phyloP scores from a whole-genome alignment of 2,888 invertebrate genomes.

The Volucella inflata region DNA sequence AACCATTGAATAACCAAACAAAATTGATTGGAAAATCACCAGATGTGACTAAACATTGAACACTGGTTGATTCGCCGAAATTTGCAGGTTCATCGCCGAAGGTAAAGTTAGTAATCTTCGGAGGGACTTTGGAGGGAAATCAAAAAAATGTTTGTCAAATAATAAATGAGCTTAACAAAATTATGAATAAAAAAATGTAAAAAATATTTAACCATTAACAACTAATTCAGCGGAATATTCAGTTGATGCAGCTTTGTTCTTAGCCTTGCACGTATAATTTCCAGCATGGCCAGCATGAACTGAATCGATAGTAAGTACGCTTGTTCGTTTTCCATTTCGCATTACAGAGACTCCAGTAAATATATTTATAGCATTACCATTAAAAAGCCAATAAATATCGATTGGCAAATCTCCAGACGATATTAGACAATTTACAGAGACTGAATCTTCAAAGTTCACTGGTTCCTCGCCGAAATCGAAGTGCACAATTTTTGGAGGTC shows the following conservation, averaged over 20 bases:
- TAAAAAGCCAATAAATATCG: constrained; percentile 87
- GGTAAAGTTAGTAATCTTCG: constrained; percentile 87
- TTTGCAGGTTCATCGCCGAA: constrained; percentile 87
- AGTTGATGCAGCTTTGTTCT: constrained; percentile 85
- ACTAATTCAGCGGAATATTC: constrained; percentile 83
- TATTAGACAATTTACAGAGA: constrained; percentile 89
- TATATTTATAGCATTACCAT: constrained; percentile 79
- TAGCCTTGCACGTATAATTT: constrained; percentile 87
- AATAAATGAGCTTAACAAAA: constrained; percentile 32
- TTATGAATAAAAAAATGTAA: constrained; percentile 79
- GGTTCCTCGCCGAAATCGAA: constrained; percentile 91
- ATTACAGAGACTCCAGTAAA: constrained; percentile 80
- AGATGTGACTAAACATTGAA: constrained; percentile 85
- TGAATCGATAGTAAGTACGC: constrained; percentile 87
- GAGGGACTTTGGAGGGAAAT: constrained; percentile 85
- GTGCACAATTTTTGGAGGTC: constrained; percentile 90
- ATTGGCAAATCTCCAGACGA: constrained; percentile 89
- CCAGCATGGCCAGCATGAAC: constrained; percentile 87
- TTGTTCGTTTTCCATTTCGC: constrained; percentile 85
- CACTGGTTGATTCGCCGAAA: constrained; percentile 85
- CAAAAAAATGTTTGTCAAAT: constrained; percentile 41
- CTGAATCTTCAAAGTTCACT: constrained; percentile 89
- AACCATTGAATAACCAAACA: constrained; percentile 86
- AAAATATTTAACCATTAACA: constrained; percentile 81
- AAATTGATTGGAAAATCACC: constrained; percentile 87